These are phyloP conservation scores for Drosophila ezoana DNA, from an alignment of 2,888 invertebrate genomes.

Conservation along the genomic window DNA sequence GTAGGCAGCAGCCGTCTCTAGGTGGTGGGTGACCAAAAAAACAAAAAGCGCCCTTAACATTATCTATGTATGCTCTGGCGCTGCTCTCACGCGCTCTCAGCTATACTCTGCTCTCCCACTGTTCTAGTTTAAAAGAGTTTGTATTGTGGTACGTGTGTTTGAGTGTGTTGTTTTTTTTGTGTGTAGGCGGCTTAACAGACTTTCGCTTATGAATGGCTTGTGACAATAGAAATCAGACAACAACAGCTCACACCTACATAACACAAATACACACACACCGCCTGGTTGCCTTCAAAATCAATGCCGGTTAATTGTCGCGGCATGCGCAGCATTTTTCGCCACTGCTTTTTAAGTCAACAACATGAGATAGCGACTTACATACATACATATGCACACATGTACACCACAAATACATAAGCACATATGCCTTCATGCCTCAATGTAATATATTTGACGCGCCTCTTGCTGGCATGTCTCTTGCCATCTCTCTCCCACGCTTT, in stretches of 20 bases:
- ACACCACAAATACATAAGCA: neutral
- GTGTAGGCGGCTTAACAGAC: slow-evolving; percentile 43
- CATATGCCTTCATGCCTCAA: slow-evolving; percentile 1
- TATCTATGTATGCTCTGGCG: slow-evolving; percentile 42
- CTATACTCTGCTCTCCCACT: neutral
- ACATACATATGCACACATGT: neutral
- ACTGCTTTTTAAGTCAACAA: slow-evolving; percentile 41
- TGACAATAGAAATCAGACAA: slow-evolving; percentile 37
- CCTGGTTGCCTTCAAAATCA: slow-evolving; percentile 70
- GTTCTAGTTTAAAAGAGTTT: slow-evolving; percentile 28
- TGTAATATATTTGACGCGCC: slow-evolving; percentile 47
- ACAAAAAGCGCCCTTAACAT: slow-evolving; percentile 53
- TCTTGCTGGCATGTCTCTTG: slow-evolving; percentile 18
- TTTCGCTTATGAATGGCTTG: slow-evolving; percentile 54
- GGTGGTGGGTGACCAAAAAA: slow-evolving; percentile 12
- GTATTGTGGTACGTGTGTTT: slow-evolving; percentile 14
- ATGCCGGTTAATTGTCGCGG: slow-evolving; percentile 70
- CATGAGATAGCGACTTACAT: slow-evolving; percentile 25
- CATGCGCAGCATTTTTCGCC: slow-evolving; percentile 43
- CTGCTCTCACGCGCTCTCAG: slow-evolving; percentile 20
- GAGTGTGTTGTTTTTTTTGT: slow-evolving; percentile 11
- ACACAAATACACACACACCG: slow-evolving; percentile 7
- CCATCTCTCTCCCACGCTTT: slow-evolving; percentile 12
- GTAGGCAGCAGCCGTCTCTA: slow-evolving; percentile 52
- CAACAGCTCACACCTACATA: slow-evolving; percentile 38